Evolutionary conservation across 2,113 vertebrate species (phyloP), one percentile per base, ranked within the genome.

Genomic region (Uropsilus gracilis): DNA sequence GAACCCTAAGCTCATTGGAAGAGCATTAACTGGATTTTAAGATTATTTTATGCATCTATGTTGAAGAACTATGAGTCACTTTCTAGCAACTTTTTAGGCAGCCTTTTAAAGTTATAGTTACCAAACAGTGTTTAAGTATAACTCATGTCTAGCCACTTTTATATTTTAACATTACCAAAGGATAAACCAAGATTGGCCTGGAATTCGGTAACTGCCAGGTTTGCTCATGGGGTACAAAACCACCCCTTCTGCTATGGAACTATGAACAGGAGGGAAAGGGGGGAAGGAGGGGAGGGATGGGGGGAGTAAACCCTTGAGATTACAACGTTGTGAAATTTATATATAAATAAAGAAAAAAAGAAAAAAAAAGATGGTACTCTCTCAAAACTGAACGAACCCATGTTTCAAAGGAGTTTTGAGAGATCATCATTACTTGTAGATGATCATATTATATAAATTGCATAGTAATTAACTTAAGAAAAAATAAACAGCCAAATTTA

Each of bases 11-110:
- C 30, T 57, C 7, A 78, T 30, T 59, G 48, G 86, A 63, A 73
- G 46, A 24, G 24, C 24, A 84, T 63, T 91, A 50, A 84, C 17
- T 57, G 14, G 8, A 68, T 88, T 89, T 96, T 80, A 90, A 95
- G 50, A 89, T 90, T 84, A 69, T 86, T 92, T 96, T 64, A 22
- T 39, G 28, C 81, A 37, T 76, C 13, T 82, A 59, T 16, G 30
- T 75, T 75, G 8, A 75, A 91, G 16, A 75, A 82, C 34, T 37
- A 63, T 12, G 39, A 16, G 32, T 1, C 16, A 76, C 4, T 86
- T 92, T 90, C 32, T 80, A 75, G 28, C 5, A 39, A 34, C 6
- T 28, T 90, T 89, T 83, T 48, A 32, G 4, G 14, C 14, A 48
- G 3, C 20, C 32, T 26, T 50, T 68, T 69, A 20, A 68, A 95